Conservation (phyloP, 2,113 vertebrate genomes). For the Odocoileus hemionus region DNA sequence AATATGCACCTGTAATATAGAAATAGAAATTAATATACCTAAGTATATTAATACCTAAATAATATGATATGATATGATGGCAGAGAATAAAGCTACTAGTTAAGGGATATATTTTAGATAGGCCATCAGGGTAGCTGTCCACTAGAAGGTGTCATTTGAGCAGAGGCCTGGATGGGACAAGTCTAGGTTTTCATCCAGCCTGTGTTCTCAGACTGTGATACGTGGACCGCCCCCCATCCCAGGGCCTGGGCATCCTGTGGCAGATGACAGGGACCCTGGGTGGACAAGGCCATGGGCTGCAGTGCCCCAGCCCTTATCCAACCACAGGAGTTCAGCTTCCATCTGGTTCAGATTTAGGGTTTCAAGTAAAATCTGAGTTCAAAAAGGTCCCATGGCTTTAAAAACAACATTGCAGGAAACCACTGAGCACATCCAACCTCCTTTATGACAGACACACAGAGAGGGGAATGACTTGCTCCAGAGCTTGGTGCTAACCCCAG, state of each 20-base stretch:
- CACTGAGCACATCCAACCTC: fast-evolving
- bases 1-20: not conserved
- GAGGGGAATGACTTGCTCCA: not conserved
- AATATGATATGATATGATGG: not conserved
- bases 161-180: not conserved
- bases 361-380: not conserved
- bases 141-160: not conserved
- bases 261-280: not conserved
- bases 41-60: not conserved
- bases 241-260: not conserved
- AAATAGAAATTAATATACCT: not conserved
- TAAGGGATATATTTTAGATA: not conserved
- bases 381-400: not conserved
- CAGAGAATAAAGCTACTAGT: not conserved
- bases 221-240: fast-evolving
- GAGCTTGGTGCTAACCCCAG: not conserved
- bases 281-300: fast-evolving
- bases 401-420: not conserved
- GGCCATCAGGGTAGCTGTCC: not conserved
- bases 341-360: not conserved
- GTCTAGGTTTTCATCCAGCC: not conserved
- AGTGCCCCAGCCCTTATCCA: fast-evolving
- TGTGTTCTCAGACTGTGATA: not conserved
- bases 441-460: not conserved
- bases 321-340: not conserved